Base-by-base conservation (phyloP, 1,140 invertebrate species). In the Drosophila rhopaloa region DNA sequence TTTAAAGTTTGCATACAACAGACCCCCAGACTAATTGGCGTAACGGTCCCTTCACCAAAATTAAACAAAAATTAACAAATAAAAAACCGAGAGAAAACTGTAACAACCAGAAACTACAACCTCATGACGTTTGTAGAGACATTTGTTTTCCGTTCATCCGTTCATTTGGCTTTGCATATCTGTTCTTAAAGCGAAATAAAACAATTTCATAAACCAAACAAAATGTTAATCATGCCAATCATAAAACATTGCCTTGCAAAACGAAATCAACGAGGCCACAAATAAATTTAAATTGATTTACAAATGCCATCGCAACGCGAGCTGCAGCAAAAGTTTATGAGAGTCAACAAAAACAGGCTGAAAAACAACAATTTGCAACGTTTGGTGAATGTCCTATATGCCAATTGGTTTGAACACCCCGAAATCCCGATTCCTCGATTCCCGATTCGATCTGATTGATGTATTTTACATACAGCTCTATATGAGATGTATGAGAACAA, bases 351-450 rank as follows among this genome's bases (percentile, higher is more conserved):
- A 59, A 55, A 60, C 5, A 70, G 73, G 48, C 65, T 60, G 43
- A 71, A 59, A 57, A 65, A 60, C 41, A 57, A 59, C 37, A 59
- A 65, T 62, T 55, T 53, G 59, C 53, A 76, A 60, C 60, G 58
- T 88, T 91, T 91, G 90, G 90, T 91, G 90, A 91, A 91, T 91
- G 90, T 91, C 90, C 84, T 83, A 85, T 80, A 91, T 91, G 90
- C 90, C 90, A 91, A 91, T 91, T 91, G 90, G 90, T 91, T 82
- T 73, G 13, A n/a, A 51, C n/a, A 51, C 48, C 48, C 48, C 27
- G 16, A 35, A 7, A 19, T n/a, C 38, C 19, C 29, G 14, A 46
- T 14, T 14, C 9, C 58, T 32, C 19, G 9, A 43, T 1, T 24
- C 62, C 62, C 51, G 14, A 71, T 58, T 71, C 68, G 65, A 72